Conservation (phyloP, 2,888 invertebrate species). For the Salpingus planirostris region DNA sequence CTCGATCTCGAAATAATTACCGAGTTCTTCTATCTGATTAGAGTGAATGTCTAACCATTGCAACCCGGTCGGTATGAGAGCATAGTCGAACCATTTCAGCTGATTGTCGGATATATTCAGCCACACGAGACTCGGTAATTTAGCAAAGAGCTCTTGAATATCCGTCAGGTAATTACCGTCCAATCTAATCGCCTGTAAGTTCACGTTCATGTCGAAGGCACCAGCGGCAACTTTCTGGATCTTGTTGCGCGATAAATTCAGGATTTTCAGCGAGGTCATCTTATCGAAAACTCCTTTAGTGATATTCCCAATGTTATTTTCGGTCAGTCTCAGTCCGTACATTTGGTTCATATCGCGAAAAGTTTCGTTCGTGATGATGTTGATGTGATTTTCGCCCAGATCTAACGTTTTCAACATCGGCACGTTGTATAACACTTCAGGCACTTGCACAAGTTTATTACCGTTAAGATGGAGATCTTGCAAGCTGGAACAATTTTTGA, state of each 20-base stretch:
- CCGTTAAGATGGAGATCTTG: slow-evolving; percentile 77
- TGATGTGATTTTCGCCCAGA: slow-evolving; percentile 77
- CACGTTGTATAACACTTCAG: slow-evolving; percentile 63
- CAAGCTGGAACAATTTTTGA: slow-evolving; percentile 69
- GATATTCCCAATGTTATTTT: slow-evolving; percentile 74
- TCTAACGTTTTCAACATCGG: slow-evolving; percentile 71
- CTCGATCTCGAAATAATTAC: slow-evolving; percentile 79
- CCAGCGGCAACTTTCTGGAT: slow-evolving; percentile 70
- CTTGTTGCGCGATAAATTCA: slow-evolving; percentile 77
- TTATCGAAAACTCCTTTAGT: slow-evolving; percentile 71
- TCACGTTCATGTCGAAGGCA: slow-evolving; percentile 66
- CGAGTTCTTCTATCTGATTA: slow-evolving; percentile 73
- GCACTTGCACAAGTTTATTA: slow-evolving; percentile 68
- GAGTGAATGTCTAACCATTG: slow-evolving; percentile 80
- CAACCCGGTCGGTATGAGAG: slow-evolving; percentile 72
- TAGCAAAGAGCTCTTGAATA: slow-evolving; percentile 69
- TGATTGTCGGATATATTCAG: slow-evolving; percentile 80
- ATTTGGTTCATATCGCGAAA: slow-evolving; percentile 72
- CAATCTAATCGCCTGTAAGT: slow-evolving; percentile 70
- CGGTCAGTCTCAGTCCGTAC: slow-evolving; percentile 71
- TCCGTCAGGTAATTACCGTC: slow-evolving; percentile 75
- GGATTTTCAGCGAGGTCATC: slow-evolving; percentile 68
- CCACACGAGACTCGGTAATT: slow-evolving; percentile 74
- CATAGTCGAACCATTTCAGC: slow-evolving; percentile 76
- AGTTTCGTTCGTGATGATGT: slow-evolving; percentile 67